Percentiles rank a stretch among this genome's conserved stretches.
Evolutionary conservation across 2,797 vertebrate species (phyloP).

Genomic region (Schizopygopsis malacanthus): DNA sequence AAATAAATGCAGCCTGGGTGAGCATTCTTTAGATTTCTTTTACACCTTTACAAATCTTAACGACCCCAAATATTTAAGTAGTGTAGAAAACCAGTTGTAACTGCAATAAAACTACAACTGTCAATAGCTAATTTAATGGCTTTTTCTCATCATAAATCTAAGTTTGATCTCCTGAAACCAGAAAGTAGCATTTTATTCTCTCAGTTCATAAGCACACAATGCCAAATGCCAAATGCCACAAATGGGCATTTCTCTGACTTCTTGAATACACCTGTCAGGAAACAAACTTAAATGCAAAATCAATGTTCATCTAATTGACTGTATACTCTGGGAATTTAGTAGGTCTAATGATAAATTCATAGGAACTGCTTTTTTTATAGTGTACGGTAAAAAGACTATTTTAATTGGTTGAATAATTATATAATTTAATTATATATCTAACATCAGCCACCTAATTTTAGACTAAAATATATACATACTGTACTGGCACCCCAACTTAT

Average conservation of each 20-base stretch:
- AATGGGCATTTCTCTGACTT: background rate
- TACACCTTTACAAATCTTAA: background rate
- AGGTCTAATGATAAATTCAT: background rate
- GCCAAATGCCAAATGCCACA: too few relatives aligned
- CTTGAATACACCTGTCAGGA: background rate
- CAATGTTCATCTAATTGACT: background rate
- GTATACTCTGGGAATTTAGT: background rate
- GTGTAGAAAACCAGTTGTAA: background rate
- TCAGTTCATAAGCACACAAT: background rate
- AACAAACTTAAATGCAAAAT: background rate
- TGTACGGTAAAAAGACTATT: background rate
- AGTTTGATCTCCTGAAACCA: background rate
- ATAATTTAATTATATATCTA: background rate
- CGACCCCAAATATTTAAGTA: background rate
- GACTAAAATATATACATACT: background rate
- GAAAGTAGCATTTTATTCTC: background rate
- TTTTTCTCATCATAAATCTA: background rate
- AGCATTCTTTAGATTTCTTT: background rate
- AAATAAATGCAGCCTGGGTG: background rate
- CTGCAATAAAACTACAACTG: background rate
- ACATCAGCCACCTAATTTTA: background rate
- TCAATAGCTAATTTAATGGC: background rate
- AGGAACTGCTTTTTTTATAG: background rate
- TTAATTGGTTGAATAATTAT: background rate
- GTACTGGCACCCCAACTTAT: background rate